These are phyloP conservation scores for Calliopsis andreniformis DNA, from an alignment of 1,140 invertebrate species.

Conservation along the genomic window DNA sequence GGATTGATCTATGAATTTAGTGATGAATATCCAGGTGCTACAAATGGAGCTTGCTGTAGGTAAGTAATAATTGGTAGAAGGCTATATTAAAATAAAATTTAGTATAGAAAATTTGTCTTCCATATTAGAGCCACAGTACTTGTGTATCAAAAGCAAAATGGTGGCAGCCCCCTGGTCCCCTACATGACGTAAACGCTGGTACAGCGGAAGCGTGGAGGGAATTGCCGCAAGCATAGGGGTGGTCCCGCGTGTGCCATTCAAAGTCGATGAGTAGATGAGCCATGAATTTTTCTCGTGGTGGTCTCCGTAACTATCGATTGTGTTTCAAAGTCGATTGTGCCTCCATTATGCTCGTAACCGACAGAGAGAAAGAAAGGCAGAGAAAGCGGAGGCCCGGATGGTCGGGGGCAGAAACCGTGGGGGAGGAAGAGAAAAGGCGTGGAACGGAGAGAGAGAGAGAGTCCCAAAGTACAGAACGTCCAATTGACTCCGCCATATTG, in stretches of 20 bases:
- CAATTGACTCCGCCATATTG: conserved; percentile 80
- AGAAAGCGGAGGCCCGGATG: conserved; percentile 22
- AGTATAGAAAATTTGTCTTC: too few relatives aligned
- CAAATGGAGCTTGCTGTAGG: too few relatives aligned
- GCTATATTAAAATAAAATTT: too few relatives aligned
- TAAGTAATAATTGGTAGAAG: too few relatives aligned
- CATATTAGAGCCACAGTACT: too few relatives aligned
- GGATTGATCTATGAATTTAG: too few relatives aligned
- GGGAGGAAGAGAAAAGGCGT: conserved; percentile 55
- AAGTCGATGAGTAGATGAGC: conserved; percentile 62
- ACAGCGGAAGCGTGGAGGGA: conserved; percentile 32
- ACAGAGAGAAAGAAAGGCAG: conserved; percentile 48
- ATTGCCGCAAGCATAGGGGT: conserved; percentile 35
- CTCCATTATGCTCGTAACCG: conserved; percentile 63
- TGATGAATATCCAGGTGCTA: too few relatives aligned
- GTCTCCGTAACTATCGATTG: conserved; percentile 69
- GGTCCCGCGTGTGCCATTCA: conserved; percentile 58
- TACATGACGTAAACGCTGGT: conserved; percentile 34
- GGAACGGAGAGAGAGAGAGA: conserved; percentile 54
- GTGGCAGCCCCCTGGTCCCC: conserved; percentile 19
- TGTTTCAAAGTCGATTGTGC: conserved; percentile 72
- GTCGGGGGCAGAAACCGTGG: conserved; percentile 8
- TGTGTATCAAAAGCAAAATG: conserved; percentile 56
- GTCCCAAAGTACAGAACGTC: conserved; percentile 70
- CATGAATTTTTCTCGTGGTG: conserved; percentile 61